Percentiles rank a stretch among this genome's conserved stretches.
These are phyloP conservation scores for Cheilosia variabilis DNA, from an alignment of 2,888 invertebrate species.

Conservation along the genomic window DNA sequence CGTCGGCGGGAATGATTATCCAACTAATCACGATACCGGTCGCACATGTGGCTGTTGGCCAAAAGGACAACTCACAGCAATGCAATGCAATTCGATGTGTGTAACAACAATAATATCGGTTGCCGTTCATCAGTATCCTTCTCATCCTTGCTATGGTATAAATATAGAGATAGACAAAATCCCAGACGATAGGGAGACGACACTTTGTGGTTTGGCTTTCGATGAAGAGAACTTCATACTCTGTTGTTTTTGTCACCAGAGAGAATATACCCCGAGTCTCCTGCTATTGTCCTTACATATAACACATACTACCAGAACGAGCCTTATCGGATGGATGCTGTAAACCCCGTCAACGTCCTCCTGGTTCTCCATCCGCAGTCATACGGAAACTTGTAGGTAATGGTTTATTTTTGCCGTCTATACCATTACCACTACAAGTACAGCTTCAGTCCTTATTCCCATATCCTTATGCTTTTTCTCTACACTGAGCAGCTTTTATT, in stretches of 20 bases:
- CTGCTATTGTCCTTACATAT: not conserved
- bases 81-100: conserved; percentile 4
- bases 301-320: conserved; percentile 10
- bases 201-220: conserved; percentile 40
- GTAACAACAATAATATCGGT: conserved; percentile 50
- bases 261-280: not conserved
- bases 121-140: conserved; percentile 47
- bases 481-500: conserved; percentile 42
- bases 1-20: conserved; percentile 55
- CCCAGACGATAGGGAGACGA: conserved; percentile 69
- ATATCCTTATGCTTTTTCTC: conserved; percentile 4
- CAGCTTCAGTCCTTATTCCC: not conserved
- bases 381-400: conserved; percentile 69
- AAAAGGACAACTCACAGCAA: not conserved
- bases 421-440: conserved; percentile 18
- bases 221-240: conserved; percentile 7
- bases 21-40: conserved; percentile 54
- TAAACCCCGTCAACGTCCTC: conserved; percentile 4
- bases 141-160: conserved; percentile 33
- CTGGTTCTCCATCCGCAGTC: conserved; percentile 44
- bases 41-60: not conserved
- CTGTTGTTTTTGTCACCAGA: conserved; percentile 10
- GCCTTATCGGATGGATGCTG: conserved; percentile 64
- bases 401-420: conserved; percentile 70
- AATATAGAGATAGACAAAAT: conserved; percentile 55